Base-by-base conservation (phyloP, 2,888 invertebrate genomes). In the Hypomecis punctinalis region DNA sequence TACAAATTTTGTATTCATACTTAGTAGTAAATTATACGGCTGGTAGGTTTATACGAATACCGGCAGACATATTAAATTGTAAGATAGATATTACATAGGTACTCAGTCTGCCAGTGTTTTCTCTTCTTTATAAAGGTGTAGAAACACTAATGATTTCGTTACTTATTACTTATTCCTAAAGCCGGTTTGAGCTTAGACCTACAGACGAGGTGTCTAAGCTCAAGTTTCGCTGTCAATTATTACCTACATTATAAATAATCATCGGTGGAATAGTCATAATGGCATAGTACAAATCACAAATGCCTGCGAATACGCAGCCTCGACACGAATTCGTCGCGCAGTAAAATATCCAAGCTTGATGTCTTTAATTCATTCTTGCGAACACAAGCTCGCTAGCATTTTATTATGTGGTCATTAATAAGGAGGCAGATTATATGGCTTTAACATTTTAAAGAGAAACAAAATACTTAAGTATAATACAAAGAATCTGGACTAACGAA, bases 311-410 rank as follows among this genome's bases (percentile, higher is more conserved):
- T 73, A 82, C 74, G 76, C 83, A 90, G 79, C 92, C 91, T 91
- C 91, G 92, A 92, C 92, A 92, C 89, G 73, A 88, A 90, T 91
- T 84, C 83, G 75, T 78, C 72, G 76, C 79, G 70, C 83, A 84
- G 86, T 91, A 86, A 88, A 90, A 86, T 89, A 86, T 88, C 83
- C 81, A 71, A 76, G 74, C 76, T 77, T 78, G 74, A 81, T 76
- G 79, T 68, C 76, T 79, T 81, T 77, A 75, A 80, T 79, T 78
- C 77, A 77, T 63, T 69, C 64, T 37, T 55, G 54, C 51, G n/a
- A 48, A 66, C 56, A 48, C 60, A 63, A 60, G 33, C 40, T 40
- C 7, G 23, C 11, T 8, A 43, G 42, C 53, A 59, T 59, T 52
- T 52, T 60, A 55, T 52, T 52, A 60, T 37, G 39, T 35, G 51